Conservation (phyloP, 2,797 vertebrate genomes). For the Muscicapa comitata region DNA sequence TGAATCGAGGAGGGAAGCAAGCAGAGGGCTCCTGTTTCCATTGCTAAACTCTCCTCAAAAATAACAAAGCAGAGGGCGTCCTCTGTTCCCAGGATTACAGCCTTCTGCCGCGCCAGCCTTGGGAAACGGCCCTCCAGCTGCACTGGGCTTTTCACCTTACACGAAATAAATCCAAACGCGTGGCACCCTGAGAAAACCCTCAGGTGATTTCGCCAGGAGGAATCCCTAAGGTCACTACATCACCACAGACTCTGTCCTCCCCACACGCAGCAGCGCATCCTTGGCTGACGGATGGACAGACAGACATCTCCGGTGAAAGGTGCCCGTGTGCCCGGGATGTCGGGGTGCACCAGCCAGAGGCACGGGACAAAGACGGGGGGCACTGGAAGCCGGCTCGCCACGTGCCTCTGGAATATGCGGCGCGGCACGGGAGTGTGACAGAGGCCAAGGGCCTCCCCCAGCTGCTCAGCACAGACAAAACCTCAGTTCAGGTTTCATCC, state of each 20-base stretch:
- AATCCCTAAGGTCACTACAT: neutral
- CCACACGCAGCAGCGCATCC: neutral
- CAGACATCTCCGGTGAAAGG: neutral
- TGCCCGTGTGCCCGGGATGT: fast-evolving
- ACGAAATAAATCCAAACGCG: neutral
- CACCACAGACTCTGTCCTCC: neutral
- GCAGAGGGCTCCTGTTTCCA: neutral
- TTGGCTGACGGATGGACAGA: neutral
- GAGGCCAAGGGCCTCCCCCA: neutral
- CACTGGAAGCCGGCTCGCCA: neutral
- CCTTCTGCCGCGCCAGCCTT: neutral
- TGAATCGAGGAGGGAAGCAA: neutral
- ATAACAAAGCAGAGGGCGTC: slow-evolving; percentile 57
- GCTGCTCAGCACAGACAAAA: neutral
- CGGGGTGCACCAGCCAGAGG: neutral
- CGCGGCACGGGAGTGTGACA: neutral
- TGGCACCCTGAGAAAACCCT: neutral
- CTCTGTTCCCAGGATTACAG: slow-evolving; percentile 11
- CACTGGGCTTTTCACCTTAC: neutral
- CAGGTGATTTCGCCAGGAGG: neutral
- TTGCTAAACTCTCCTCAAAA: slow-evolving; percentile 41
- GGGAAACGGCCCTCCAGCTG: neutral
- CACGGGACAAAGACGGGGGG: neutral
- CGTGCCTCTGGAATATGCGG: neutral
- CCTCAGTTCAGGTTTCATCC: neutral